phyloP scores from a whole-genome alignment of 2,888 invertebrate species.

The Dendrolimus pini region DNA sequence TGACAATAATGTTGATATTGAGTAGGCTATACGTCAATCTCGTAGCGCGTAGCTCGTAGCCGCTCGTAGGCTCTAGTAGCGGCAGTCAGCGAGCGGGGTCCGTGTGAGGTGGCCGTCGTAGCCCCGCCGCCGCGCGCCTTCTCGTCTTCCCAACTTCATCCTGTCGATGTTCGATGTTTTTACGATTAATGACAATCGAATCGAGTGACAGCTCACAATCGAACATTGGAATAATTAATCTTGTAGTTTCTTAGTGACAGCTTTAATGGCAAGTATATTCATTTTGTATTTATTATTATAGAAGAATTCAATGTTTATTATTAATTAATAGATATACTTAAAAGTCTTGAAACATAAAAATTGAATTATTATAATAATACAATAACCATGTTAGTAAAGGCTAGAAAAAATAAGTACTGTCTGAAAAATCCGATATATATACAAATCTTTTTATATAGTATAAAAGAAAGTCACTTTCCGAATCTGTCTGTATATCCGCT shows the following conservation, averaged over 20 bases:
- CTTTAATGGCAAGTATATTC: neutral
- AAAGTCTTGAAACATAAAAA: too few relatives aligned
- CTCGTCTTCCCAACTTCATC: conserved; percentile 29
- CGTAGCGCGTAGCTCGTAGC: conserved; percentile 42
- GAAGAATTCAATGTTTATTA: too few relatives aligned
- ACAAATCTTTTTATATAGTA: too few relatives aligned
- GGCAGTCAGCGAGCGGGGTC: conserved; percentile 57
- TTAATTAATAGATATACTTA: too few relatives aligned
- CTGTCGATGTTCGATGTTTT: conserved; percentile 14
- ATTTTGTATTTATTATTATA: neutral
- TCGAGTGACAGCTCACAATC: conserved; percentile 25
- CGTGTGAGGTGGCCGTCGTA: conserved; percentile 52
- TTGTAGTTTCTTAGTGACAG: conserved; percentile 5
- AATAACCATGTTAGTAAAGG: too few relatives aligned
- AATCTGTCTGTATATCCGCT: too few relatives aligned
- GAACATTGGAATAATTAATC: conserved; percentile 14
- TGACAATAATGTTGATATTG: conserved; percentile 8
- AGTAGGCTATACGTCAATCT: conserved; percentile 3
- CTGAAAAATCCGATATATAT: too few relatives aligned
- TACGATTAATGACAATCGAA: conserved; percentile 23
- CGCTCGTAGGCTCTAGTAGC: conserved; percentile 28
- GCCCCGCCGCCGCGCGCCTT: conserved; percentile 28
- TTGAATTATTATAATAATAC: too few relatives aligned
- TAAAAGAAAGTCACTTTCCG: too few relatives aligned
- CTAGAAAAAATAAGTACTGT: too few relatives aligned